Evolutionary conservation across 2,888 invertebrate species (phyloP).

Genomic region (Platerodrilus igneus): DNA sequence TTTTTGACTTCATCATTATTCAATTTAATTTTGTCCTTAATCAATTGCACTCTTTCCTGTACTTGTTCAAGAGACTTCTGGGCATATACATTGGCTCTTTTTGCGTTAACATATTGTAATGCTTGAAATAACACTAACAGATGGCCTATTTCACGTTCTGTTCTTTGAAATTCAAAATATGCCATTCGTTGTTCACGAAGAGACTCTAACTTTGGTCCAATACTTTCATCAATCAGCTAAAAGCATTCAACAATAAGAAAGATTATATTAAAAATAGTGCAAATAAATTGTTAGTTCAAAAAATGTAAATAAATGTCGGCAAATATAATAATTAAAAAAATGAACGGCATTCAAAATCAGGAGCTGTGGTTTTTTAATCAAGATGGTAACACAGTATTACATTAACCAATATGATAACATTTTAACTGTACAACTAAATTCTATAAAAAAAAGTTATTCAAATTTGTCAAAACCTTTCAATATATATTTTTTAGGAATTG

Average conservation of each 20-base stretch:
- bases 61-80: slow-evolving; percentile 35
- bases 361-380: too few species aligned
- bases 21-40: slow-evolving; percentile 51
- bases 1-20: slow-evolving; percentile 53
- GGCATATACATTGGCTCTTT: slow-evolving; percentile 31
- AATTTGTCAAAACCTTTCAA: too few species aligned
- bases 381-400: too few species aligned
- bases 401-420: too few species aligned
- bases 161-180: slow-evolving; percentile 83
- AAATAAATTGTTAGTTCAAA: background rate
- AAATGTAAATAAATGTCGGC: too few species aligned
- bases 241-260: slow-evolving; percentile 5
- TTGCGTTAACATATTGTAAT: slow-evolving; percentile 59
- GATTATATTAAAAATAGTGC: background rate
- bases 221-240: slow-evolving; percentile 74
- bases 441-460: too few species aligned
- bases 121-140: slow-evolving; percentile 69
- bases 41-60: slow-evolving; percentile 31
- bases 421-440: too few species aligned
- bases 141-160: slow-evolving; percentile 79
- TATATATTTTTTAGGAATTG: too few species aligned
- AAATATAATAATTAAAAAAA: too few species aligned
- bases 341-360: too few species aligned
- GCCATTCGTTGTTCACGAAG: slow-evolving; percentile 78
- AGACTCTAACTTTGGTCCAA: slow-evolving; percentile 83